These are phyloP conservation scores for Atta cephalotes DNA, from an alignment of 1,140 invertebrate species.

Conservation along the genomic window DNA sequence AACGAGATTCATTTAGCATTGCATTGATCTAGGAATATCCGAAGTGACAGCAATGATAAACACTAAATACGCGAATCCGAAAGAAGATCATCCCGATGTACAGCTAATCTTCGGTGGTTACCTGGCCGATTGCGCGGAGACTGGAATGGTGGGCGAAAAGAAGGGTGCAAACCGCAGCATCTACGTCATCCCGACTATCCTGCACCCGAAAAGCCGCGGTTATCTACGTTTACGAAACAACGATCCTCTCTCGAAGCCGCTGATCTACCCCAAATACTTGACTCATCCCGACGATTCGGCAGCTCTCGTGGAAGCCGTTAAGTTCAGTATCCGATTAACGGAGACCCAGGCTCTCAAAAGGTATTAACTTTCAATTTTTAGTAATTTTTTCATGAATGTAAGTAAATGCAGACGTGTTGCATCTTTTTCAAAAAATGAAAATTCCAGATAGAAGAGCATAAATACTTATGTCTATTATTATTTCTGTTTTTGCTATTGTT, in stretches of 20 bases:
- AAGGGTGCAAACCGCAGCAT: slow-evolving; percentile 85
- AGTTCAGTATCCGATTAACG: slow-evolving; percentile 90
- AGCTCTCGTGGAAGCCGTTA: slow-evolving; percentile 91
- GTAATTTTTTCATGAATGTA: neutral
- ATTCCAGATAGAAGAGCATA: neutral
- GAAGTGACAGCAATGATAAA: slow-evolving; percentile 94
- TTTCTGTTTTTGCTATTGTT: neutral
- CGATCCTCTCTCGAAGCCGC: slow-evolving; percentile 93
- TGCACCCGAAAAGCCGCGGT: slow-evolving; percentile 94
- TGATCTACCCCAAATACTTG: slow-evolving; percentile 95
- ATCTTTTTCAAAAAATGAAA: neutral
- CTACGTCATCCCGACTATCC: slow-evolving; percentile 89
- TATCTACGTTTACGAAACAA: slow-evolving; percentile 90
- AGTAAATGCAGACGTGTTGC: neutral
- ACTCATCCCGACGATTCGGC: slow-evolving; percentile 91
- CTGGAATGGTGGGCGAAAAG: slow-evolving; percentile 93
- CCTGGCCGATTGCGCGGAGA: slow-evolving; percentile 92
- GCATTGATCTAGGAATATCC: slow-evolving; percentile 88
- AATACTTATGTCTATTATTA: no score
- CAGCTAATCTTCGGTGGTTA: slow-evolving; percentile 95
- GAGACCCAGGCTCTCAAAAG: slow-evolving; percentile 89
- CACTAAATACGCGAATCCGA: slow-evolving; percentile 91
- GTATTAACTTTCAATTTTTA: slow-evolving; percentile 85
- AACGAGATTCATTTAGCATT: neutral
- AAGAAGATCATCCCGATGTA: slow-evolving; percentile 93